phyloP scores from a whole-genome alignment of 2,888 invertebrate genomes.

The Tipula lateralis region DNA sequence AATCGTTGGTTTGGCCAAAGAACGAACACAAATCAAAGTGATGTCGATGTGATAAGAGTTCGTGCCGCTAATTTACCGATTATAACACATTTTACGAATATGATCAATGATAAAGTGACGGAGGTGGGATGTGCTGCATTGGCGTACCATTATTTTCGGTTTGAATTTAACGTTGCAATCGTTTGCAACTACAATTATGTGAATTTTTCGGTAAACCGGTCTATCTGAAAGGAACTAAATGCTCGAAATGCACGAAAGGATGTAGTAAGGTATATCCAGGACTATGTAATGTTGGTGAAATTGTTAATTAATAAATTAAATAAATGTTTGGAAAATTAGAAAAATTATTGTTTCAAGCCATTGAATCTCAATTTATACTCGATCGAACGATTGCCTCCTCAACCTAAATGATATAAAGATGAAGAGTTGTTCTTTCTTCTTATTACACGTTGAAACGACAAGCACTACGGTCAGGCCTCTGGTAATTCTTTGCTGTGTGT shows the following conservation, averaged over 20 bases:
- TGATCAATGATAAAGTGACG: not conserved
- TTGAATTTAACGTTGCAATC: not conserved
- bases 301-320: not conserved
- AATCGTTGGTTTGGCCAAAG: not conserved
- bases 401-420: too few species aligned
- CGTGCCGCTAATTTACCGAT: not conserved
- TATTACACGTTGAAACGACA: too few species aligned
- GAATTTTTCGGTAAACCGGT: constrained; percentile 30
- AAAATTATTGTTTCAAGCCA: too few species aligned
- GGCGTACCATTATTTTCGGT: not conserved
- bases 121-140: not conserved
- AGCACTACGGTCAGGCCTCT: too few species aligned
- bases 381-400: too few species aligned
- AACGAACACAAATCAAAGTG: not conserved
- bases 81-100: not conserved
- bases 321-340: too few species aligned
- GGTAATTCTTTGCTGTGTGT: too few species aligned
- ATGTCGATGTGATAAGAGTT: not conserved
- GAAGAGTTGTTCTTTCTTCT: too few species aligned
- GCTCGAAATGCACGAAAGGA: constrained; percentile 31
- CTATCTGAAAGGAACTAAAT: constrained; percentile 30
- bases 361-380: too few species aligned
- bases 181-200: constrained; percentile 33
- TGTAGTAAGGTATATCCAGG: not conserved
- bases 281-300: not conserved